Conservation (phyloP, 2,113 vertebrate genomes). For the Albula glossodonta region DNA sequence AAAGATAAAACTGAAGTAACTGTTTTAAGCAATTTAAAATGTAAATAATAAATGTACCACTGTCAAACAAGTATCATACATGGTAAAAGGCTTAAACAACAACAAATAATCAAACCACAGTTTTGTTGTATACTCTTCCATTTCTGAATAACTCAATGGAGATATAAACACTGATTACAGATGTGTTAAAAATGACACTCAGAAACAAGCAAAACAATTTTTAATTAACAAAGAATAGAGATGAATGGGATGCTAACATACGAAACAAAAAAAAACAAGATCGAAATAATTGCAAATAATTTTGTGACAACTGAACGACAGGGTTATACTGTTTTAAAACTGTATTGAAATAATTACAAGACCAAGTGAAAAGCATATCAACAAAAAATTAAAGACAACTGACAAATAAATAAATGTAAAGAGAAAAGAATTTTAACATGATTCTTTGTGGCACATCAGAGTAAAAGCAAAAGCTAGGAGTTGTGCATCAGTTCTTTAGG, state of each 20-base stretch:
- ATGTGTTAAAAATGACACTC: not conserved
- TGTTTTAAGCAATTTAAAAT: too few relatives aligned
- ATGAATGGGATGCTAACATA: not conserved
- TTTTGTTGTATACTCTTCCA: not conserved
- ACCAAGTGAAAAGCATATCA: not conserved
- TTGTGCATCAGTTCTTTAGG: not conserved
- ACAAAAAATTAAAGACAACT: not conserved
- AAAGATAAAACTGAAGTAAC: too few relatives aligned
- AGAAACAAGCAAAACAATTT: not conserved
- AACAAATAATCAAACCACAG: too few relatives aligned
- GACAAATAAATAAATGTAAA: not conserved
- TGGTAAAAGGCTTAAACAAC: too few relatives aligned
- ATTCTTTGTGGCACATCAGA: not conserved
- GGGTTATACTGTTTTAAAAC: too few relatives aligned
- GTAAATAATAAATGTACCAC: too few relatives aligned
- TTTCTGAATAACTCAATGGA: not conserved
- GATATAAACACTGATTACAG: not conserved
- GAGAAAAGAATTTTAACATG: not conserved
- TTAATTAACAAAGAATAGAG: not conserved
- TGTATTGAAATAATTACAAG: not conserved
- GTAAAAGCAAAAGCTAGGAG: not conserved
- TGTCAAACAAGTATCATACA: too few relatives aligned
- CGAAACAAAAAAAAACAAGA: not conserved
- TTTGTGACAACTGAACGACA: too few relatives aligned
- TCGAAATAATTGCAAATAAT: too few relatives aligned